Conservation (phyloP, 2,888 invertebrate genomes). For the Protonemura montana region DNA sequence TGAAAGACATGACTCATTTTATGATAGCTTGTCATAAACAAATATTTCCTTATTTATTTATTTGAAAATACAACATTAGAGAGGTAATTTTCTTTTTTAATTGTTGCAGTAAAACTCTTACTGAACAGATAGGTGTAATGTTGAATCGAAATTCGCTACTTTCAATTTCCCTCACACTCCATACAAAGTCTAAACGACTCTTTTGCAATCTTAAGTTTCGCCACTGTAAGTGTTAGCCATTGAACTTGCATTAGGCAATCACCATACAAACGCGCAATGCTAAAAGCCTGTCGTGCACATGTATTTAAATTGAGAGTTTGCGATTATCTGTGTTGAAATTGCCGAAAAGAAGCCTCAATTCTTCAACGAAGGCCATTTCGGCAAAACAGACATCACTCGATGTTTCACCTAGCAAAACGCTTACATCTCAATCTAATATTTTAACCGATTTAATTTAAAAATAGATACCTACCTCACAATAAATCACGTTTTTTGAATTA, state of each 20-base stretch:
- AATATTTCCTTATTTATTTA: no score
- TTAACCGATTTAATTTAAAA: conserved; percentile 12
- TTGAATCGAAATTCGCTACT: not conserved
- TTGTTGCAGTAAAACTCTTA: not conserved
- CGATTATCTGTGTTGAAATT: not conserved
- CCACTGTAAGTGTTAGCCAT: not conserved
- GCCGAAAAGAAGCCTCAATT: not conserved
- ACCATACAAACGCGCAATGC: not conserved
- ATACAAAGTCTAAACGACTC: no score
- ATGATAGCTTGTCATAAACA: not conserved
- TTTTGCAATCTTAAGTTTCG: not conserved
- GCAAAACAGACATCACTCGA: not conserved
- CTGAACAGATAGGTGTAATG: not conserved
- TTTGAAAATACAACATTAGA: no score
- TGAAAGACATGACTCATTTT: not conserved
- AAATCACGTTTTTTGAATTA: not conserved
- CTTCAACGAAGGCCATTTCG: not conserved
- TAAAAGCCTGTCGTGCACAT: not conserved
- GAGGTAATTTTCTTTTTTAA: no score
- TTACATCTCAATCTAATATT: not conserved
- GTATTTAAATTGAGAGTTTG: not conserved
- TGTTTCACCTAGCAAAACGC: not conserved
- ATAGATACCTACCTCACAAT: not conserved
- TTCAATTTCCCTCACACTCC: not conserved
- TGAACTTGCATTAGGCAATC: not conserved